phyloP scores from a whole-genome alignment of 1,140 invertebrate species.

The Protaetia brevitarsis region DNA sequence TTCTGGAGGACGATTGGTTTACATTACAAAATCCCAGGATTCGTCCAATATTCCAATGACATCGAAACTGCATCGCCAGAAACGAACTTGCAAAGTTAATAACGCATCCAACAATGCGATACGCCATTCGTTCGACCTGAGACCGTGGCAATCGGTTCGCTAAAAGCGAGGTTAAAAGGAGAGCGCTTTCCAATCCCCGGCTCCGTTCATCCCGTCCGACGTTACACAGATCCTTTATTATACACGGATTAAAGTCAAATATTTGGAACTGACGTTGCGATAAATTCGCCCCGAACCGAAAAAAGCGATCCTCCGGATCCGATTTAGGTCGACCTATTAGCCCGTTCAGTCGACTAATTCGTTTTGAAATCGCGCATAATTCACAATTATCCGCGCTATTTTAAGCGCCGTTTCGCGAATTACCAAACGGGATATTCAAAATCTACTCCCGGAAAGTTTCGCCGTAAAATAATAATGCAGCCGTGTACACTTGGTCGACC shows the following conservation, averaged over 20 bases:
- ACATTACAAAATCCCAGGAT: too few relatives aligned
- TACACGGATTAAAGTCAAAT: conserved; percentile 32
- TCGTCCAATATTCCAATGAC: too few relatives aligned
- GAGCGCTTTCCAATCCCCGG: conserved; percentile 5
- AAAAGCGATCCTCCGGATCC: conserved; percentile 12
- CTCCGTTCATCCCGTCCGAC: conserved; percentile 1
- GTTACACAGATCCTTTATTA: conserved; percentile 25
- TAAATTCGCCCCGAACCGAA: conserved; percentile 28
- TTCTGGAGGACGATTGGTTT: too few relatives aligned
- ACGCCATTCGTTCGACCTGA: neutral
- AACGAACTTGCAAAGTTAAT: conserved; percentile 1
- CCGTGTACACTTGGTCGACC: too few relatives aligned
- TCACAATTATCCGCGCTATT: conserved; percentile 13
- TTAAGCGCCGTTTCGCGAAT: too few relatives aligned
- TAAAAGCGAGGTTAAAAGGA: conserved; percentile 1
- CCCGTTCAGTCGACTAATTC: conserved; percentile 11
- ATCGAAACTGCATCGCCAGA: too few relatives aligned
- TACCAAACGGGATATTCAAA: too few relatives aligned
- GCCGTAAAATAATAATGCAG: too few relatives aligned
- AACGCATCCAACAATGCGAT: neutral
- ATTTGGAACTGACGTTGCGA: conserved; percentile 35
- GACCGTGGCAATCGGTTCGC: neutral
- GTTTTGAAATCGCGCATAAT: conserved; percentile 19
- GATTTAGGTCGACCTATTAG: conserved; percentile 16
- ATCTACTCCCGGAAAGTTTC: too few relatives aligned